Percentiles rank a stretch among this genome's conserved stretches.
Evolutionary conservation across 2,797 vertebrate species (phyloP).

Genomic region (Hirundo rustica): DNA sequence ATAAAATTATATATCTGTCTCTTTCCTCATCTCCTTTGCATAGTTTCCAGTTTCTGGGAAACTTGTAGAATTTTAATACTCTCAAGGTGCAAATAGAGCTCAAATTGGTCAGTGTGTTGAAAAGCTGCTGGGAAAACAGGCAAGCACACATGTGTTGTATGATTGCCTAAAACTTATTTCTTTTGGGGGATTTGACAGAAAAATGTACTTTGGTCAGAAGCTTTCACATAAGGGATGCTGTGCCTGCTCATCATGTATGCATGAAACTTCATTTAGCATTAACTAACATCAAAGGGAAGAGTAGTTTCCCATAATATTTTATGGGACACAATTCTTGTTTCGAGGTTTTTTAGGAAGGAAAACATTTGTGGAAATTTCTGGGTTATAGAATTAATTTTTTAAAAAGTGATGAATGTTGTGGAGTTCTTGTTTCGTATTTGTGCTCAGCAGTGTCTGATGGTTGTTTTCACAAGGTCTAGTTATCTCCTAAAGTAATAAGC

Average conservation of each 20-base stretch:
- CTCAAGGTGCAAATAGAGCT: background rate
- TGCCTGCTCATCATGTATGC: background rate
- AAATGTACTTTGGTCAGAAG: background rate
- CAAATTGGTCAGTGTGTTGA: background rate
- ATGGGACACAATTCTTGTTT: background rate
- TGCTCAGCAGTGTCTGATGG: background rate
- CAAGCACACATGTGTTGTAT: background rate
- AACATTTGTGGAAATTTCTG: background rate
- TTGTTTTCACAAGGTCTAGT: background rate
- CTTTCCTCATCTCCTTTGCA: background rate
- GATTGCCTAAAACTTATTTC: background rate
- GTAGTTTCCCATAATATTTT: background rate
- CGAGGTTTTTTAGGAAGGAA: background rate
- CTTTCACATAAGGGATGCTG: background rate
- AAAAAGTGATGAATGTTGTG: background rate
- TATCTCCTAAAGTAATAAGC: background rate
- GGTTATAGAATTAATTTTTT: background rate
- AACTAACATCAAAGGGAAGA: background rate
- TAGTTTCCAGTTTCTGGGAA: background rate
- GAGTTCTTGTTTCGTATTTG: background rate
- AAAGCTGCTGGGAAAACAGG: background rate
- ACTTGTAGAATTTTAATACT: background rate
- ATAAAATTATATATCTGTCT: background rate
- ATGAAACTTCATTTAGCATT: background rate
- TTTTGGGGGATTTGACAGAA: background rate